Percentiles rank a stretch among this genome's conserved stretches.
phyloP scores from a whole-genome alignment of 2,888 invertebrate genomes.

The Crocallis elinguaria region DNA sequence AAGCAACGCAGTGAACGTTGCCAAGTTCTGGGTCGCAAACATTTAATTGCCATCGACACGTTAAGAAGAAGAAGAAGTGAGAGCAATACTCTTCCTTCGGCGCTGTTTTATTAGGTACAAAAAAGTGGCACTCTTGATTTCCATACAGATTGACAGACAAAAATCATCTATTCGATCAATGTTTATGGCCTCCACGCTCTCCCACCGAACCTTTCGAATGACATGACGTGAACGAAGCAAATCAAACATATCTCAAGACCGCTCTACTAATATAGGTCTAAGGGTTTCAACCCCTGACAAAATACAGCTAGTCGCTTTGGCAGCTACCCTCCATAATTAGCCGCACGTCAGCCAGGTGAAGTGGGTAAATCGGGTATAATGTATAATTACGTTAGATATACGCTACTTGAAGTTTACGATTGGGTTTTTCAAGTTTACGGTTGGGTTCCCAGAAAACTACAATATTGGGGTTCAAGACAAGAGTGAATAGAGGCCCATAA shows the following conservation, averaged over 20 bases:
- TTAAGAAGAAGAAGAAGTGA: no score
- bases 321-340: constrained; percentile 56
- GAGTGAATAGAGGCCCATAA: no score
- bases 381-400: constrained; percentile 49
- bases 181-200: no score
- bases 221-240: neutral
- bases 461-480: neutral
- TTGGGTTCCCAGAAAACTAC: neutral
- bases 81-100: no score
- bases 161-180: no score
- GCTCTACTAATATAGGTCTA: neutral
- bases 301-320: constrained; percentile 28
- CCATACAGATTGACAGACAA: no score
- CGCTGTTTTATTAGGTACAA: no score
- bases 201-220: neutral
- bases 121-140: no score
- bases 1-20: no score
- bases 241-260: neutral
- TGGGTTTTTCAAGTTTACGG: neutral
- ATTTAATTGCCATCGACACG: no score
- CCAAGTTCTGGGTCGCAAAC: no score
- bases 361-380: constrained; percentile 57
- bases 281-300: constrained; percentile 9
- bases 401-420: constrained; percentile 45
- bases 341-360: constrained; percentile 63